Base-by-base conservation (phyloP, 2,888 invertebrate species). In the Melieria crassipennis region DNA sequence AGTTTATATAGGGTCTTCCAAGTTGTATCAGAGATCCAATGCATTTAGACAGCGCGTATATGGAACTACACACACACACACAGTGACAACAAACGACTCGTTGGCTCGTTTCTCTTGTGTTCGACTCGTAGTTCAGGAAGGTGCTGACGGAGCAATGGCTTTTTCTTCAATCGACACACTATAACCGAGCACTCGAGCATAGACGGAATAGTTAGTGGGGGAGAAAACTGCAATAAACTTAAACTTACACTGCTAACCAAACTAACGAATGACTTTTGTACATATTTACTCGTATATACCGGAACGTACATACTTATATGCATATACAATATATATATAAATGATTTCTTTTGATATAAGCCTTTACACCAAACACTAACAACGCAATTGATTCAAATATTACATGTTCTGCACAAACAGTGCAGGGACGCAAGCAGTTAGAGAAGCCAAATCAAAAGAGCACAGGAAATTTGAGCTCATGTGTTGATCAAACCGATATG, bases 11-110 rank as follows among this genome's bases (percentile, higher is more conserved):
- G 71, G 71, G 47, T 66, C 71, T 71, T 66, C 71, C 62, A 30
- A 71, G 48, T 56, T 62, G 66, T 71, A 71, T 48, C 66, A 66
- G 71, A 71, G 62, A 71, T 66, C 65, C 65, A 70, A 70, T 65
- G 65, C 60, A 70, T 65, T 58, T 65, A 61, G 7, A 50, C 10
- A 60, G 47, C 58, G 50, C 5, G 30, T 30, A 30, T 30, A 30
- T 30, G 30, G 30, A 30, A 30, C 30, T 30, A 30, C 30, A 30
- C 30, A 30, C 13, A 47, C 7, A 43, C 7, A 30, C 42, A 56
- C n/a, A 13, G n/a, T 58, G 6, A 10, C 9, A 66, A 56, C 6
- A 10, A 56, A 56, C 56, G 16, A 56, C 13, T 13, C 50, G n/a
- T 50, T 66, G 16, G 16, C 13, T 13, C 50, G n/a, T 50, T 66